phyloP scores from a whole-genome alignment of 2,797 vertebrate genomes.

The Thunnus albacares region DNA sequence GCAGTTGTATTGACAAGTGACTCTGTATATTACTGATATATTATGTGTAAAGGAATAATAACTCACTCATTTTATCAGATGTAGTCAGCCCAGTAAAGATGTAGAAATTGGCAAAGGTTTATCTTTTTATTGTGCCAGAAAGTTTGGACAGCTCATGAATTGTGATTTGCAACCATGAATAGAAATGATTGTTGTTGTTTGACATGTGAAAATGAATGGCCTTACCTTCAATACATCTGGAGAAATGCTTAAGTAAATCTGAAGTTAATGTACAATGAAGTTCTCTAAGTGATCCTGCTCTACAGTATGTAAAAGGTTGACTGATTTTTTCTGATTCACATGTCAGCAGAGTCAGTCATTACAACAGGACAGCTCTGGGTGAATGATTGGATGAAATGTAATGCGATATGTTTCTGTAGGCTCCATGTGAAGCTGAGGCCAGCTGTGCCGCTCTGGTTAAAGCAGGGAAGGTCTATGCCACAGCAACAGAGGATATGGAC shows the following conservation, averaged over 20 bases:
- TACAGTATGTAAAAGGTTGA: background rate
- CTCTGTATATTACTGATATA: too few relatives aligned
- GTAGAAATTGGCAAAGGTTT: background rate
- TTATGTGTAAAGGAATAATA: too few relatives aligned
- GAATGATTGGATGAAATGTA: background rate
- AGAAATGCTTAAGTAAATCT: background rate
- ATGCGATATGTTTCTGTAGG: conserved; percentile 73
- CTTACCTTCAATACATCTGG: background rate
- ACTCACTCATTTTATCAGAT: too few relatives aligned
- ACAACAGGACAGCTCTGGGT: background rate
- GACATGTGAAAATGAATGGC: background rate
- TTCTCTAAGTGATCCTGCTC: background rate
- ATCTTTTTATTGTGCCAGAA: background rate
- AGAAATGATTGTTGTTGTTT: background rate
- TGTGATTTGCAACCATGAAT: background rate
- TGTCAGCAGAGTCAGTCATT: background rate
- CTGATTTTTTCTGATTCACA: too few relatives aligned
- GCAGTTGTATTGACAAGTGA: background rate
- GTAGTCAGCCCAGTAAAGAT: too few relatives aligned
- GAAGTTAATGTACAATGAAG: background rate
- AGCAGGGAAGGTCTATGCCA: conserved; percentile 94
- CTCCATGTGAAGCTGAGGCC: conserved; percentile 96
- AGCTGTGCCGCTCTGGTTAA: conserved; percentile 96
- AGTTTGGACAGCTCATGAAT: background rate
- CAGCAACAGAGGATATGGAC: conserved; percentile 98